Conservation (phyloP, 30 jellyfish, hydroid and myxozoan genomes). For the Phacellophora camtschatica region DNA sequence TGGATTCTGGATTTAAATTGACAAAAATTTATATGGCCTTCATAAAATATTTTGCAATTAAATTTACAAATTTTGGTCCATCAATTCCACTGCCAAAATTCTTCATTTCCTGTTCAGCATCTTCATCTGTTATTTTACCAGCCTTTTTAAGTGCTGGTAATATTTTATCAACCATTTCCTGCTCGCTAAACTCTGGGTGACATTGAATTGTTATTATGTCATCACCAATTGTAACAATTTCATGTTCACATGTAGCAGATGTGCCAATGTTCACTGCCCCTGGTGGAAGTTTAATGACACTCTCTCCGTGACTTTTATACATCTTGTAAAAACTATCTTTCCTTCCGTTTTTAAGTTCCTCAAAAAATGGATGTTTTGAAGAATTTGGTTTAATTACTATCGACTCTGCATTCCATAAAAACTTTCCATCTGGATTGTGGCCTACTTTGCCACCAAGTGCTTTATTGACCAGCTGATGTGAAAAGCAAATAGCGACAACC, state of each 20-base stretch:
- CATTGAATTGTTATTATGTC: slow-evolving; percentile 59
- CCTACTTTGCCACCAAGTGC: slow-evolving; percentile 91
- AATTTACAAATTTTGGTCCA: slow-evolving; percentile 15
- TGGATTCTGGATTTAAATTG: no score
- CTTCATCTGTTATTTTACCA: slow-evolving; percentile 5
- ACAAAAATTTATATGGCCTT: no score
- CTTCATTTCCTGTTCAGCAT: slow-evolving; percentile 23
- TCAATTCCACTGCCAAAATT: slow-evolving; percentile 1
- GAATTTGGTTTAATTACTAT: slow-evolving; percentile 23
- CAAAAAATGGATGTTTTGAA: slow-evolving; percentile 32
- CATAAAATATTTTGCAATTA: slow-evolving; percentile 10
- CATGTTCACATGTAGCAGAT: slow-evolving; percentile 59
- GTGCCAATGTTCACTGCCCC: slow-evolving; percentile 47
- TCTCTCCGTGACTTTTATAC: slow-evolving; percentile 78
- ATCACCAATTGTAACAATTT: slow-evolving; percentile 62
- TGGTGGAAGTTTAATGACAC: slow-evolving; percentile 47
- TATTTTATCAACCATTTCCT: slow-evolving; percentile 37
- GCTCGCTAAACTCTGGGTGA: slow-evolving; percentile 74
- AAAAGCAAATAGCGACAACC: slow-evolving; percentile 86
- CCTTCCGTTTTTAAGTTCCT: background rate
- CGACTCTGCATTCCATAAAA: slow-evolving; percentile 63
- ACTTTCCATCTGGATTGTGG: slow-evolving; percentile 39
- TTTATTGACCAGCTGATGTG: slow-evolving; percentile 88
- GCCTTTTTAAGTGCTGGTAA: slow-evolving; percentile 48
- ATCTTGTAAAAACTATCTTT: slow-evolving; percentile 3